Conservation (phyloP, 2,888 invertebrate species). For the Nectonema munidae region DNA sequence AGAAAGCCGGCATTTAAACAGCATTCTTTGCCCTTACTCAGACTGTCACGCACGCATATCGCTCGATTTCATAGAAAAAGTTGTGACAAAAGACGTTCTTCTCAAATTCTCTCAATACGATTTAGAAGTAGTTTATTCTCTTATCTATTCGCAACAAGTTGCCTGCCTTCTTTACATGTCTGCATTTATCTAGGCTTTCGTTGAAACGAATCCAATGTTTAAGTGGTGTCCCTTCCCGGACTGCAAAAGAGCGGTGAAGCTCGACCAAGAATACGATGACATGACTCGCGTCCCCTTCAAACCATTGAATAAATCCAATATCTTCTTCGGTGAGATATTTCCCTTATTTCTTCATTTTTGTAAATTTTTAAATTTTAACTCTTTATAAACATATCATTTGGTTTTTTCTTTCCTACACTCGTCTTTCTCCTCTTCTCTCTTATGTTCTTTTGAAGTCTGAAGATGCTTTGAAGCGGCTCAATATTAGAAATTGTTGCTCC, state of each 20-base stretch:
- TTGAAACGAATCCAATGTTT: conserved; percentile 35
- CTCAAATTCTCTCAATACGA: conserved; percentile 35
- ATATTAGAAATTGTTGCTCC: too few relatives aligned
- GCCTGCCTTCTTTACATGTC: background rate
- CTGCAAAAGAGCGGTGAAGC: conserved; percentile 33
- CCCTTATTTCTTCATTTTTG: too few relatives aligned
- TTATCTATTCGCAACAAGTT: background rate
- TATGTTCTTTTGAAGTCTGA: too few relatives aligned
- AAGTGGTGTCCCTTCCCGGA: conserved; percentile 38
- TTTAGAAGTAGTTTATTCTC: conserved; percentile 29
- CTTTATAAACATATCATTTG: too few relatives aligned
- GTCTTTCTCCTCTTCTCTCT: too few relatives aligned
- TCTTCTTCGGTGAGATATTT: too few relatives aligned
- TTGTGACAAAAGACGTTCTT: conserved; percentile 35
- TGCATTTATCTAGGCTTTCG: conserved; percentile 29
- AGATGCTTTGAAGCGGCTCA: too few relatives aligned
- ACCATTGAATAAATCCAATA: too few relatives aligned
- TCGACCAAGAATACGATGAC: conserved; percentile 19
- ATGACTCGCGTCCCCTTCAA: background rate
- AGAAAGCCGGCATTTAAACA: conserved; percentile 33
- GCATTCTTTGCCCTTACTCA: conserved; percentile 34
- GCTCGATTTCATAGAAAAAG: conserved; percentile 33
- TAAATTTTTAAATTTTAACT: too few relatives aligned
- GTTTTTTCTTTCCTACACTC: too few relatives aligned
- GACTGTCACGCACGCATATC: conserved; percentile 33